Percentiles rank a stretch among this genome's conserved stretches.
Conservation (phyloP, 2,113 vertebrate genomes). For the Stegastes partitus region DNA sequence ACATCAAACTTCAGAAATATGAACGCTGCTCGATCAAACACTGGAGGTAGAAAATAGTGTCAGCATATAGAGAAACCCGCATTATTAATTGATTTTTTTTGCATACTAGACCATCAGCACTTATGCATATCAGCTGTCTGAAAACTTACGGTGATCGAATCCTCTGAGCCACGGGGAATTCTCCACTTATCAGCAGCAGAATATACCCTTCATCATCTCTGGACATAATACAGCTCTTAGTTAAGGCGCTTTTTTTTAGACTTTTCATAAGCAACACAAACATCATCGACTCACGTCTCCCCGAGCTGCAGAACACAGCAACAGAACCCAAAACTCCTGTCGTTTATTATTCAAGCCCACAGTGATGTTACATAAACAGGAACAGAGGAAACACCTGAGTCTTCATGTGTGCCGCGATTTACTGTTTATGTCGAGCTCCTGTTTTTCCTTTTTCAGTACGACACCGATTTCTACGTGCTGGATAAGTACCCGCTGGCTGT, state of each 20-base stretch:
- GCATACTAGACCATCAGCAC: no score
- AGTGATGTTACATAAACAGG: neutral
- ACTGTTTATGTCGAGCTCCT: neutral
- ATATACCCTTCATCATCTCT: no score
- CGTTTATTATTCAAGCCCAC: neutral
- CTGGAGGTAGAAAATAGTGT: neutral
- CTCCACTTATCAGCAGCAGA: no score
- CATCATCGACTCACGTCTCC: neutral
- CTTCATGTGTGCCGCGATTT: neutral
- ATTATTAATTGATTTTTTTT: no score
- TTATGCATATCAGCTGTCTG: no score
- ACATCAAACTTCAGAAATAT: neutral
- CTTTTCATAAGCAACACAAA: neutral
- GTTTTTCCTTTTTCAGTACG: slow-evolving; percentile 86
- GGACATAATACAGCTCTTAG: no score
- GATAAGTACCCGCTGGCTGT: slow-evolving; percentile 98
- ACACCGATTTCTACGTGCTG: slow-evolving; percentile 99
- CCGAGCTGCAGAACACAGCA: neutral
- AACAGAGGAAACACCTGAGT: neutral
- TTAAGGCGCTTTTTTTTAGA: no score
- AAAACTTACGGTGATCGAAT: no score
- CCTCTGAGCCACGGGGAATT: no score
- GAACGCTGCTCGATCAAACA: neutral
- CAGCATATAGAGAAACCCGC: no score
- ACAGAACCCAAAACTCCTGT: neutral